phyloP scores from a whole-genome alignment of 2,888 invertebrate species.

The Brachypalpus laphriformis region DNA sequence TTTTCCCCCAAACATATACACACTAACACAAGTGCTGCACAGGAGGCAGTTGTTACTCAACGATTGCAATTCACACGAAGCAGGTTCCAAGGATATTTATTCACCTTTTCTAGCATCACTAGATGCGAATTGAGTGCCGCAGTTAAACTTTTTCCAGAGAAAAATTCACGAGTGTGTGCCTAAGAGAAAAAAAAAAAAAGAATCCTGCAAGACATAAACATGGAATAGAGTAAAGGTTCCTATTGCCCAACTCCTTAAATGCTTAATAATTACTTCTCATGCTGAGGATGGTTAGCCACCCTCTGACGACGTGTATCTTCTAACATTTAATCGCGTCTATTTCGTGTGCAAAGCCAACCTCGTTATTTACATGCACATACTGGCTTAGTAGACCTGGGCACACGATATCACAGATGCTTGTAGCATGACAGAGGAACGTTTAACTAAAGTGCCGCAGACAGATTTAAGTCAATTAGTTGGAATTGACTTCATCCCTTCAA shows the following conservation, averaged over 20 bases:
- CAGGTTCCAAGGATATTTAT: constrained; percentile 23
- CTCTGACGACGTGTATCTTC: constrained; percentile 48
- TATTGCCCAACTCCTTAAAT: constrained; percentile 49
- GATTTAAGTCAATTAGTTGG: constrained; percentile 74
- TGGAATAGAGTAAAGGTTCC: too few species aligned
- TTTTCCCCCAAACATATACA: neutral
- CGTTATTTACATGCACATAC: constrained; percentile 49
- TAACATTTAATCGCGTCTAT: constrained; percentile 66
- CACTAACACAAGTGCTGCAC: constrained; percentile 15
- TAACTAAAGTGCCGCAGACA: constrained; percentile 67
- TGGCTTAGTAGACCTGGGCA: constrained; percentile 1
- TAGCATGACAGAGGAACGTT: constrained; percentile 67
- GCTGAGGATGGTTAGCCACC: constrained; percentile 9
- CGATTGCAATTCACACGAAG: constrained; percentile 47
- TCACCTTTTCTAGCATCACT: constrained; percentile 15
- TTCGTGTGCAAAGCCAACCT: constrained; percentile 65
- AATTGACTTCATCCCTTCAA: constrained; percentile 54
- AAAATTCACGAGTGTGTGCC: constrained; percentile 46
- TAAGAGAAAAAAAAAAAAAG: constrained; percentile 5
- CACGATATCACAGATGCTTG: constrained; percentile 7
- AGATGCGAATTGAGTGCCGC: constrained; percentile 34
- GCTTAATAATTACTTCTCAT: constrained; percentile 65
- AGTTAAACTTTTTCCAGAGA: constrained; percentile 28
- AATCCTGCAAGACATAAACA: neutral
- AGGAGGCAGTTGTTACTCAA: constrained; percentile 21